phyloP scores from a whole-genome alignment of 2,113 vertebrate genomes.

The Phyllopteryx taeniolatus region DNA sequence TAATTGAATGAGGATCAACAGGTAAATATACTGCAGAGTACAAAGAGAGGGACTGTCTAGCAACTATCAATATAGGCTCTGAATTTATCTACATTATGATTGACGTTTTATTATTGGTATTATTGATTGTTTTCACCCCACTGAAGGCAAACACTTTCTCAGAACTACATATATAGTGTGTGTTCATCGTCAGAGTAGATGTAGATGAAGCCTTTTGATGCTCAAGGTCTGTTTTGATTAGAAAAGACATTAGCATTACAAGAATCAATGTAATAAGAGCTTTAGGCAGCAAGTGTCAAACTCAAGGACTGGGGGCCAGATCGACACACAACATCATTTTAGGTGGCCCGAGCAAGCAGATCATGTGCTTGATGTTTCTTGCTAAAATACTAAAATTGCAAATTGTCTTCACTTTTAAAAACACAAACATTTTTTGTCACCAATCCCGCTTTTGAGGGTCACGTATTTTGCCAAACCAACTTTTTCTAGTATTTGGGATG shows the following conservation, averaged over 20 bases:
- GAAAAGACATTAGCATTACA: conserved; percentile 14
- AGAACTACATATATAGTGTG: conserved; percentile 29
- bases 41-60: no score
- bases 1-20: background rate
- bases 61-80: background rate
- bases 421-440: no score
- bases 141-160: conserved; percentile 19
- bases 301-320: background rate
- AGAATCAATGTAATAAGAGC: conserved; percentile 30
- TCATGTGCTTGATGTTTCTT: no score
- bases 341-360: no score
- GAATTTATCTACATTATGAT: background rate
- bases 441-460: no score
- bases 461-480: no score
- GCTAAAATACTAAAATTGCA: no score
- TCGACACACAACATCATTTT: no score
- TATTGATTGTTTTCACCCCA: conserved; percentile 27
- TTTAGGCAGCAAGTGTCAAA: background rate
- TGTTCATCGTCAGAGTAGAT: conserved; percentile 32
- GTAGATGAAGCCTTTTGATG: conserved; percentile 11
- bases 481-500: no score
- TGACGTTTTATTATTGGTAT: background rate
- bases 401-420: no score
- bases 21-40: background rate
- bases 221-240: background rate